Evolutionary conservation across 1,140 invertebrate species (phyloP).

Genomic region (Plectrocnemia conspersa): DNA sequence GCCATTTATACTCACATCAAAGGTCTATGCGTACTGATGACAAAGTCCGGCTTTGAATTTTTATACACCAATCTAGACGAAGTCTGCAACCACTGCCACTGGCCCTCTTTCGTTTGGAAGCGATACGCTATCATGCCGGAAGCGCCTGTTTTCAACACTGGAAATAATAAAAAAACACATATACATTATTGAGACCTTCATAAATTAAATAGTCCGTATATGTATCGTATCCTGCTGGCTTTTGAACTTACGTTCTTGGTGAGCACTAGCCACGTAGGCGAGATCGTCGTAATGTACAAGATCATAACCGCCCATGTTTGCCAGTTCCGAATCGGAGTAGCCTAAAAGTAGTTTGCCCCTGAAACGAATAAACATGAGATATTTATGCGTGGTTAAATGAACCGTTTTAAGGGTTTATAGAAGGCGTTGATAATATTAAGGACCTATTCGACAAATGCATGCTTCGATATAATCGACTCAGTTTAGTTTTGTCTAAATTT

Average conservation of each 20-base stretch:
- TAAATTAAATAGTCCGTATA: too few species aligned
- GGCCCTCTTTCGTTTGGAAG: conserved; percentile 87
- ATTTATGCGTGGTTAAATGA: too few species aligned
- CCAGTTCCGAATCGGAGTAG: conserved; percentile 86
- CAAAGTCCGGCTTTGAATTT: conserved; percentile 98
- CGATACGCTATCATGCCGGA: conserved; percentile 98
- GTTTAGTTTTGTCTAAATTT: too few species aligned
- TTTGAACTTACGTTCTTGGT: conserved; percentile 90
- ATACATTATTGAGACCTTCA: too few species aligned
- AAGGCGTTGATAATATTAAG: too few species aligned
- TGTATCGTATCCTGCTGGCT: too few species aligned
- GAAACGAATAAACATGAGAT: too few species aligned
- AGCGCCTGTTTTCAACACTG: conserved; percentile 96
- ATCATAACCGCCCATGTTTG: conserved; percentile 92
- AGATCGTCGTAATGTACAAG: conserved; percentile 96
- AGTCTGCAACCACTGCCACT: conserved; percentile 98
- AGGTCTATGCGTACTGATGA: conserved; percentile 95
- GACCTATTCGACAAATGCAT: too few species aligned
- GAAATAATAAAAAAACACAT: conserved; percentile 38
- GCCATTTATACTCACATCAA: conserved; percentile 74
- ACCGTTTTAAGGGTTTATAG: too few species aligned
- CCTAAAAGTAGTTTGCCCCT: conserved; percentile 93
- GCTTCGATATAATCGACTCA: too few species aligned
- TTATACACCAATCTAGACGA: conserved; percentile 96
- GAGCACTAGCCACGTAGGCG: conserved; percentile 95